These are phyloP conservation scores for Ceyx erithaca DNA, from an alignment of 2,797 vertebrate genomes.

Conservation along the genomic window DNA sequence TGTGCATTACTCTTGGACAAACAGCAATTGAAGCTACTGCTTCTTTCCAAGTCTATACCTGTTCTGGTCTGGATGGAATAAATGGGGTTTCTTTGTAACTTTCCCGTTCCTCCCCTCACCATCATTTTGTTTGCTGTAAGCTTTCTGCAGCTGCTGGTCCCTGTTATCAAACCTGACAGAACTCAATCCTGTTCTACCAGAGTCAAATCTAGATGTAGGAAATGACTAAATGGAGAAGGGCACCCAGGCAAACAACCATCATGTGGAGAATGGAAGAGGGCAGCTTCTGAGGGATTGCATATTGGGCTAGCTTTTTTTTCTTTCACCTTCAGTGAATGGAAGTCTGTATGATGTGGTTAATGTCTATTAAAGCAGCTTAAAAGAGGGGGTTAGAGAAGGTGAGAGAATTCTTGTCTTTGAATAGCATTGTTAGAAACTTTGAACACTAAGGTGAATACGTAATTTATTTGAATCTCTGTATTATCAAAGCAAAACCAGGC, in stretches of 20 bases:
- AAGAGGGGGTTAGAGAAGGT: not conserved
- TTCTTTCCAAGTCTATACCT: not conserved
- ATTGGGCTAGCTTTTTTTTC: not conserved
- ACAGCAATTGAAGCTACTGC: not conserved
- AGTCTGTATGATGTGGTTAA: not conserved
- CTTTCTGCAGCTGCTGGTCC: not conserved
- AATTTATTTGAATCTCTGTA: not conserved
- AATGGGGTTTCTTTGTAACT: not conserved
- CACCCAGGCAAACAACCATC: rapidly evolving
- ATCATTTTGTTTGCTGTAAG: rapidly evolving
- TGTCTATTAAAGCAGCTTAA: not conserved
- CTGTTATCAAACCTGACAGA: not conserved
- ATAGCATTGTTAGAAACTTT: not conserved
- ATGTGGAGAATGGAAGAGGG: not conserved
- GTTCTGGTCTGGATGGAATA: not conserved
- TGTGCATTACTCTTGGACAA: not conserved
- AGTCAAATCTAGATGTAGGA: not conserved
- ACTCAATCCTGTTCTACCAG: not conserved
- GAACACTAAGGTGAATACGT: not conserved
- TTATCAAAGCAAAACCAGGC: not conserved
- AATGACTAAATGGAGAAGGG: not conserved
- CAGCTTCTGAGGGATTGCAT: not conserved
- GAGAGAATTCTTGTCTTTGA: not conserved
- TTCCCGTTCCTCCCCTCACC: not conserved
- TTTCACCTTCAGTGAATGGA: not conserved